Evolutionary conservation across 2,888 invertebrate species (phyloP), one percentile per base, ranked within the genome.

Genomic region (Ellobium chinense): DNA sequence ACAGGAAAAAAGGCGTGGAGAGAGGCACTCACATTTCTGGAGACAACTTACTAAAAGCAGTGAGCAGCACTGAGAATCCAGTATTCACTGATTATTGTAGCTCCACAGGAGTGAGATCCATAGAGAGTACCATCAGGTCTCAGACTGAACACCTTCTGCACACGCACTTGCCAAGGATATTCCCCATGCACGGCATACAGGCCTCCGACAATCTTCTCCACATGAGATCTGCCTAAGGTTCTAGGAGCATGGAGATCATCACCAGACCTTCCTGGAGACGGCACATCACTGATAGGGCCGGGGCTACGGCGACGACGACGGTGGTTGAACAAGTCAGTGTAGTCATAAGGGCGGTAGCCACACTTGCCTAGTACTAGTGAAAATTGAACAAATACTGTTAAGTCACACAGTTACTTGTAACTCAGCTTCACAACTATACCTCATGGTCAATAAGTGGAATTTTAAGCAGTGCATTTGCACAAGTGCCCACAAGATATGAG

Each of bases 1-100:
- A n/a, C n/a, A n/a, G n/a, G n/a, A n/a, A n/a, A n/a, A n/a, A n/a
- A n/a, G n/a, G n/a, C n/a, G n/a, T n/a, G n/a, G n/a, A n/a, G n/a
- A n/a, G n/a, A n/a, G n/a, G n/a, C n/a, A n/a, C n/a, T n/a, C n/a
- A n/a, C n/a, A n/a, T n/a, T 46, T 7, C 46, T 46, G 46, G 7
- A 18, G 46, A 7, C 46, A 46, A 85, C 87, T 82, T 84, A 91
- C 91, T 81, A 70, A 78, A 90, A 91, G 81, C 92, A 92, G 82
- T 92, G 92, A 5, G 92, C 92, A 29, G 92, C 92, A 78, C 89
- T 90, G 39, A 92, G 85, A 7, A 92, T 83, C 92, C 92, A 92
- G 76, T 86, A 82, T 65, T 89, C 87, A 83, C 85, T 86, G 56
- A 91, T 72, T 36, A 91, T 88, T 46, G 90, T 89, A 18, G 88